Conservation (phyloP, 37 sponge, comb jelly and placozoan genomes). For the Beroe ovata region DNA sequence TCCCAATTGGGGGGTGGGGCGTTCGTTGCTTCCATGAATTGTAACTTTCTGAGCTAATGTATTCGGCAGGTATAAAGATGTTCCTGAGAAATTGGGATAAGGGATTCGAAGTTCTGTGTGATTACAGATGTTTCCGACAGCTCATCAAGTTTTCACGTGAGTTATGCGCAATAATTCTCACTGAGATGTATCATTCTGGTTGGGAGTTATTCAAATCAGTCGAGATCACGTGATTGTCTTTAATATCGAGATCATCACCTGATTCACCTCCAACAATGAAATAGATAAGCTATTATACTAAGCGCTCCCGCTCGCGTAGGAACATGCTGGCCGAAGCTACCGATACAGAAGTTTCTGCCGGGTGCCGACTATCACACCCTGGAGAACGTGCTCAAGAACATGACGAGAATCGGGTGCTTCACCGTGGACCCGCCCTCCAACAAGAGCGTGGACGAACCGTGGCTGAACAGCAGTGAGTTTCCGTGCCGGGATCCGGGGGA, state of each 20-base stretch:
- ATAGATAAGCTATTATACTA: too few relatives aligned
- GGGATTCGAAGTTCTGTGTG: conserved; percentile 9
- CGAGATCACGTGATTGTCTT: too few relatives aligned
- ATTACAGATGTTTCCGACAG: background rate
- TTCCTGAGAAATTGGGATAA: conserved; percentile 19
- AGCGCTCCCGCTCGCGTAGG: too few relatives aligned
- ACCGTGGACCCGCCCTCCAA: background rate
- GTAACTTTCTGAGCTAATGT: too few relatives aligned
- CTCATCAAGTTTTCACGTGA: conserved; percentile 58
- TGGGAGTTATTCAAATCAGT: too few relatives aligned
- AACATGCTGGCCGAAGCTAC: conserved; percentile 2
- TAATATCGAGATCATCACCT: too few relatives aligned
- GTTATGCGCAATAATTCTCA: too few relatives aligned
- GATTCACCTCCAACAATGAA: too few relatives aligned
- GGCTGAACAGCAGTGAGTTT: background rate
- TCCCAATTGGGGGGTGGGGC: too few relatives aligned
- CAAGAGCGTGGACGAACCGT: background rate
- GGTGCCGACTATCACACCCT: conserved; percentile 25
- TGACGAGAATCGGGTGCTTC: conserved; percentile 11
- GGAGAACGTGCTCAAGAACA: conserved; percentile 32
- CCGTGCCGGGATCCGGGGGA: too few relatives aligned
- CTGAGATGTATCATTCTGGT: too few relatives aligned
- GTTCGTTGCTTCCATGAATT: too few relatives aligned
- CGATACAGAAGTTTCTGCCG: conserved; percentile 38
- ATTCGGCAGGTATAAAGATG: conserved; percentile 13